Percentiles rank a stretch among this genome's conserved stretches.
Evolutionary conservation across 2,797 vertebrate species (phyloP).

Genomic region (Chloroceryle inda): DNA sequence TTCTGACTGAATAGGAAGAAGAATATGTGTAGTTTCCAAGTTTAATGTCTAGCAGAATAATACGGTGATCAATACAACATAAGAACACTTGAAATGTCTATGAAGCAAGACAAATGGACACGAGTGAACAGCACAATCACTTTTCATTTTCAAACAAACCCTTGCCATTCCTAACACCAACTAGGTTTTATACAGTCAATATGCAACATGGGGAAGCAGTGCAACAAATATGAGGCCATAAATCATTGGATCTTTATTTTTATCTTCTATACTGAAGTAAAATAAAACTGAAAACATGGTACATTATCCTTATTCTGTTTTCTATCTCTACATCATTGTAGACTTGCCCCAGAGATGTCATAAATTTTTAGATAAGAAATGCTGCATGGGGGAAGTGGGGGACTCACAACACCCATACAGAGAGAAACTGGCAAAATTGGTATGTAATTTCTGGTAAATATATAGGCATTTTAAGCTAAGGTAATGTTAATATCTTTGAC

Average conservation of each 20-base stretch:
- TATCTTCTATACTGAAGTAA: not conserved
- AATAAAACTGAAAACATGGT: not conserved
- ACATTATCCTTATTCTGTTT: not conserved
- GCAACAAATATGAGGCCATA: not conserved
- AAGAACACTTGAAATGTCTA: fast-evolving
- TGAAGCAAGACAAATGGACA: not conserved
- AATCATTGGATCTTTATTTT: not conserved
- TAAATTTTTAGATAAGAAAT: not conserved
- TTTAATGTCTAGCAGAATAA: not conserved
- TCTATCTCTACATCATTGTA: not conserved
- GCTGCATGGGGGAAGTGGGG: not conserved
- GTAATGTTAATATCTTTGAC: not conserved
- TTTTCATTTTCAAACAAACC: not conserved
- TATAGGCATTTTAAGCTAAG: not conserved
- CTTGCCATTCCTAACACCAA: not conserved
- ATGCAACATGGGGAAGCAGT: not conserved
- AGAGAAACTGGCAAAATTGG: not conserved
- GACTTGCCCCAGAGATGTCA: not conserved
- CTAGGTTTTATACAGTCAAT: not conserved
- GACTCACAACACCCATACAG: not conserved
- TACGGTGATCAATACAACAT: fast-evolving
- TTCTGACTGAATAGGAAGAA: not conserved
- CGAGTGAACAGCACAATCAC: not conserved
- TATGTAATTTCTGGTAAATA: not conserved
- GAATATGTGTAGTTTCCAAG: not conserved